phyloP scores from a whole-genome alignment of 2,797 vertebrate genomes.

The Tarsius wallacei region DNA sequence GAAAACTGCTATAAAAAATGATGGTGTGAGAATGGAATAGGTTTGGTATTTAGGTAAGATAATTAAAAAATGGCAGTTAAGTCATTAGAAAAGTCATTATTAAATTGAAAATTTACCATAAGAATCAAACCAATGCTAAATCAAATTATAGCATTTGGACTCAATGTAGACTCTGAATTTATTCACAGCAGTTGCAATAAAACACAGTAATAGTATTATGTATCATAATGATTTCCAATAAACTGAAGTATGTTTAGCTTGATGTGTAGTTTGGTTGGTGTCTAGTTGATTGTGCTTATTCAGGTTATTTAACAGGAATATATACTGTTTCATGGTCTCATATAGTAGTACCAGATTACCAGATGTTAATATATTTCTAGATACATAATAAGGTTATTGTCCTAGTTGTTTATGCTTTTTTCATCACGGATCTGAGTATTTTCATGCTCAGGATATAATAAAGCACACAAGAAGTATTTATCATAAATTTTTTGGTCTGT shows the following conservation, averaged over 20 bases:
- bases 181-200: conserved; percentile 27
- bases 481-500: too few species aligned
- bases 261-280: neutral
- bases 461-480: neutral
- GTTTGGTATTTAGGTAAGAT: neutral
- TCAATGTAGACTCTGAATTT: neutral
- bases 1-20: neutral
- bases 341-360: neutral
- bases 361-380: neutral
- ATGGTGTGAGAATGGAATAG: conserved; percentile 5
- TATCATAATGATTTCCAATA: conserved; percentile 53
- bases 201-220: neutral
- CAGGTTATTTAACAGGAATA: neutral
- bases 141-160: conserved; percentile 18
- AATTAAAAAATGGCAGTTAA: conserved; percentile 36
- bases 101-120: conserved; percentile 46
- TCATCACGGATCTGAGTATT: conserved; percentile 31
- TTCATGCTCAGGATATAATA: neutral
- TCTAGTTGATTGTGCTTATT: conserved; percentile 26
- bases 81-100: conserved; percentile 6
- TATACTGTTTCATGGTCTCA: conserved; percentile 4
- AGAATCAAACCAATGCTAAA: neutral
- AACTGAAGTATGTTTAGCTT: conserved; percentile 52
- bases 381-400: conserved; percentile 7
- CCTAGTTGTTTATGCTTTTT: conserved; percentile 31